Evolutionary conservation across 2,113 vertebrate species (phyloP).

Genomic region (Solenodon paradoxus): DNA sequence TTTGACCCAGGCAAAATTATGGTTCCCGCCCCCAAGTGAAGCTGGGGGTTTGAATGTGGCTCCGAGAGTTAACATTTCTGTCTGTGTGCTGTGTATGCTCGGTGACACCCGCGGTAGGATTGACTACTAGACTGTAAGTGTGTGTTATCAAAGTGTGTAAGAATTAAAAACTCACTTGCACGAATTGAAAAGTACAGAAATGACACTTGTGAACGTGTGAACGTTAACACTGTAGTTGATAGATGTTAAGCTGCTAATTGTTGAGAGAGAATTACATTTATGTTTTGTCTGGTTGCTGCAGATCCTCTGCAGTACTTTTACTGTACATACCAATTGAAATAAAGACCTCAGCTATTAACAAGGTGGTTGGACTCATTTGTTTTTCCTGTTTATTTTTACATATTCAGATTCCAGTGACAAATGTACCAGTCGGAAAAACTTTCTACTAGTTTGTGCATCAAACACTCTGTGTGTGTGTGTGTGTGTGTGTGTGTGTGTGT

Average conservation of each 20-base stretch:
- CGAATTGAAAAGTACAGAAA: constrained; percentile 85
- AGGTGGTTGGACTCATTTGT: constrained; percentile 60
- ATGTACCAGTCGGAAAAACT: neutral
- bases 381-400: constrained; percentile 43
- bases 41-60: constrained; percentile 77
- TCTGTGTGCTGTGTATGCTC: constrained; percentile 83
- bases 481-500: neutral
- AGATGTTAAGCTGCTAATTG: constrained; percentile 88
- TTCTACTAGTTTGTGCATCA: neutral
- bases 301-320: constrained; percentile 81
- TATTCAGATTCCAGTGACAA: neutral
- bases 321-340: constrained; percentile 88
- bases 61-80: constrained; percentile 77
- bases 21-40: constrained; percentile 46
- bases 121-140: constrained; percentile 84
- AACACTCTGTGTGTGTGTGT: neutral
- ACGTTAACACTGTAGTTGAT: constrained; percentile 85
- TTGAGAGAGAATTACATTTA: constrained; percentile 86
- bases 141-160: constrained; percentile 83
- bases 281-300: constrained; percentile 82
- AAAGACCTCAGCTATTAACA: constrained; percentile 87
- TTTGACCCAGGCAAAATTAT: constrained; percentile 59
- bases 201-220: constrained; percentile 84
- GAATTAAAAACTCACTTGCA: constrained; percentile 85
- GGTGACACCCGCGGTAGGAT: constrained; percentile 80